Evolutionary conservation across 2,113 vertebrate species (phyloP).

Genomic region (Podarcis muralis): DNA sequence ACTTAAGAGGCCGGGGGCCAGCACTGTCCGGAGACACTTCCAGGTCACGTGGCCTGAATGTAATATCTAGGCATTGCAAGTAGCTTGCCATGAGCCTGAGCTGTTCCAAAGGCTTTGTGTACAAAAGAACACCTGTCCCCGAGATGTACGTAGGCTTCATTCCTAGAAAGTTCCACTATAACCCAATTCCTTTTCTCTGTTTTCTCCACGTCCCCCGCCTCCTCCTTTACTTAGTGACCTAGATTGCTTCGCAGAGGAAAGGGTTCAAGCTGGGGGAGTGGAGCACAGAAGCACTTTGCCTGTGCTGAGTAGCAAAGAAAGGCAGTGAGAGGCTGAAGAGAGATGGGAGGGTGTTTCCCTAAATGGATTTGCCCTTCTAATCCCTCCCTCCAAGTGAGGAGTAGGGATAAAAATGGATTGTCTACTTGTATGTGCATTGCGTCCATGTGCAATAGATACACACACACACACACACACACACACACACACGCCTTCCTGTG

Average conservation of each 20-base stretch:
- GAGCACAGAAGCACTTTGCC: neutral
- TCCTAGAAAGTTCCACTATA: conserved; percentile 41
- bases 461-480: neutral
- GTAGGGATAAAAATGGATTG: conserved; percentile 27
- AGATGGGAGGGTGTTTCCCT: conserved; percentile 11
- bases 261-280: neutral
- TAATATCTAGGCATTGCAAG: neutral
- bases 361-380: conserved; percentile 39
- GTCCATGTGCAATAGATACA: neutral
- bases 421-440: neutral
- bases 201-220: conserved; percentile 30
- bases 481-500: neutral
- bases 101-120: conserved; percentile 41
- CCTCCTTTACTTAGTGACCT: conserved; percentile 11
- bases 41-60: no score
- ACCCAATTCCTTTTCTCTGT: conserved; percentile 3
- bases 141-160: conserved; percentile 35
- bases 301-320: fast-evolving
- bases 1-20: no score
- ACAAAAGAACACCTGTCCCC: conserved; percentile 25
- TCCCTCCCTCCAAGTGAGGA: neutral
- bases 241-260: neutral
- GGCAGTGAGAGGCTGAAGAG: neutral
- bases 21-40: no score
- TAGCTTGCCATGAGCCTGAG: conserved; percentile 23